Percentiles rank a stretch among this genome's conserved stretches.
Evolutionary conservation across 1,140 invertebrate genomes (phyloP).

Genomic region (Orussus abietinus): DNA sequence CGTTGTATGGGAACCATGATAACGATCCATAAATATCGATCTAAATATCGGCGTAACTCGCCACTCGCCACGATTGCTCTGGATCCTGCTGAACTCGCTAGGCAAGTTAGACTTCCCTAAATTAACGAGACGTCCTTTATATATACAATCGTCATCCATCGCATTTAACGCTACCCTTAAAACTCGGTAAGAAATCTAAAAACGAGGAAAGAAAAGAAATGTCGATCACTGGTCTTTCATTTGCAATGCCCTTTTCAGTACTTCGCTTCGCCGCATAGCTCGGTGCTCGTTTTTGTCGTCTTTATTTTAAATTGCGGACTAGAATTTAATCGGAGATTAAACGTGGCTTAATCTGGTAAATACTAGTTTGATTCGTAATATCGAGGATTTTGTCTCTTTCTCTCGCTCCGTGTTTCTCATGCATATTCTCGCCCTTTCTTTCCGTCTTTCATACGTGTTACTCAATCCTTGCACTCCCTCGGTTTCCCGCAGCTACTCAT

Average conservation of each 20-base stretch:
- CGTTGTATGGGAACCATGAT: no score
- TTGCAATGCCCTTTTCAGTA: conserved; percentile 42
- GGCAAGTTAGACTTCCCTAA: conserved; percentile 21
- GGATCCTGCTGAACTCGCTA: no score
- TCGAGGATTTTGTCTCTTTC: conserved; percentile 33
- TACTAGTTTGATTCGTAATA: conserved; percentile 50
- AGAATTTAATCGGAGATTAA: conserved; percentile 51
- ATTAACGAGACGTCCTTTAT: conserved; percentile 28
- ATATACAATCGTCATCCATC: conserved; percentile 19
- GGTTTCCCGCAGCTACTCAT: background rate
- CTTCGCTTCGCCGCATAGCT: background rate
- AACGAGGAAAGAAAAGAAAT: conserved; percentile 22
- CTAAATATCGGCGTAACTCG: no score
- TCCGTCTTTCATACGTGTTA: conserved; percentile 8
- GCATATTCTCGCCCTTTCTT: conserved; percentile 6
- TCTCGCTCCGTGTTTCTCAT: conserved; percentile 22
- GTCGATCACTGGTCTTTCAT: conserved; percentile 42
- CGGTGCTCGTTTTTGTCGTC: conserved; percentile 25
- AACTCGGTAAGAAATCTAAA: conserved; percentile 29
- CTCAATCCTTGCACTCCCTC: conserved; percentile 18
- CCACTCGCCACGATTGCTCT: no score
- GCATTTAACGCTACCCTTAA: conserved; percentile 12
- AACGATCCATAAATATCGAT: no score
- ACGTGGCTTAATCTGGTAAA: conserved; percentile 49
- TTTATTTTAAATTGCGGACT: conserved; percentile 42